A percentile compares a stretch with the other conserved stretches of the same genome.
Conservation (phyloP, 2,888 invertebrate species). For the Hecatera dysodea region DNA sequence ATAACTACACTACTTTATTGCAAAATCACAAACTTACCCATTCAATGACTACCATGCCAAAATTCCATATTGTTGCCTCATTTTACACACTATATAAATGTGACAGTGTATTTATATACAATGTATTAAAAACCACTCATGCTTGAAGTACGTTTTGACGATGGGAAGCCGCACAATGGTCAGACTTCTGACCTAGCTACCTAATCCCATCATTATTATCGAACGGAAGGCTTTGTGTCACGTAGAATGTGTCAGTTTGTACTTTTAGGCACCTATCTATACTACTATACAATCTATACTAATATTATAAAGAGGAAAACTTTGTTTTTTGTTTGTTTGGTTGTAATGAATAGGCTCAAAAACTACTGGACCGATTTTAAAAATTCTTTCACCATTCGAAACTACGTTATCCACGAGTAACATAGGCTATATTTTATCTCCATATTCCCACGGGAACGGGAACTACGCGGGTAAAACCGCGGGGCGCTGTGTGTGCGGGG, state of each 20-base stretch:
- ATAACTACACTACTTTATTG: neutral
- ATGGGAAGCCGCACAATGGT: conserved; percentile 66
- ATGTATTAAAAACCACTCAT: conserved; percentile 35
- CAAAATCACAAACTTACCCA: conserved; percentile 10
- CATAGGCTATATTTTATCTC: too few relatives aligned
- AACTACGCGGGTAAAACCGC: too few relatives aligned
- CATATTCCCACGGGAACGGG: too few relatives aligned
- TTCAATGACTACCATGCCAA: conserved; percentile 17
- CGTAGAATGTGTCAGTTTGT: conserved; percentile 5
- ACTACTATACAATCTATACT: too few relatives aligned
- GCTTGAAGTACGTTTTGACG: conserved; percentile 56
- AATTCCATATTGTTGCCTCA: conserved; percentile 36
- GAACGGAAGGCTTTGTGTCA: conserved; percentile 43
- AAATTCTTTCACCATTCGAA: too few relatives aligned
- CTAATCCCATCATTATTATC: conserved; percentile 63
- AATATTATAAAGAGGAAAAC: too few relatives aligned
- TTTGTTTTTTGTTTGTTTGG: too few relatives aligned
- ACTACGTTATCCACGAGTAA: too few relatives aligned
- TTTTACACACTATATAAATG: conserved; percentile 9
- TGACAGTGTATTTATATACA: conserved; percentile 30
- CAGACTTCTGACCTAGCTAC: conserved; percentile 64
- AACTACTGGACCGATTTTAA: too few relatives aligned
- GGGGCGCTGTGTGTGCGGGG: too few relatives aligned
- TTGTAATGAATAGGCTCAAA: too few relatives aligned
- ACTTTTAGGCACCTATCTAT: conserved; percentile 10